Conservation (phyloP, 2,113 vertebrate species). For the Elaphurus davidianus region DNA sequence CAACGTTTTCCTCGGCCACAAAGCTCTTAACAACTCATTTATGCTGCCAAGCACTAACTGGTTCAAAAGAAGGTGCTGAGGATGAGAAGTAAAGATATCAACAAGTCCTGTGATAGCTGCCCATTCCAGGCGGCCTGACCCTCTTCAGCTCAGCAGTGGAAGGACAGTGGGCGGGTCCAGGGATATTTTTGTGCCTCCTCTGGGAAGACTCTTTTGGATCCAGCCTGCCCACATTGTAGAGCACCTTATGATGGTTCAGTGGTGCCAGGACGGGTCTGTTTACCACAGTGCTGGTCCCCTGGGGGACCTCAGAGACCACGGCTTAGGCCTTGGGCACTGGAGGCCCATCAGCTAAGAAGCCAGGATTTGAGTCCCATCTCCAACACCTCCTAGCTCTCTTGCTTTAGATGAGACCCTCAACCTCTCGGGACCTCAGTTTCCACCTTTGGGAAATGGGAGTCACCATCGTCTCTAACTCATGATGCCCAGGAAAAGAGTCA, state of each 20-base stretch:
- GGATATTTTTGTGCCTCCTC: constrained; percentile 23
- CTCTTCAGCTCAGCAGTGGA: not conserved
- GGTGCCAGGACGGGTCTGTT: not conserved
- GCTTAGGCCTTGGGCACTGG: not conserved
- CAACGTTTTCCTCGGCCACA: fast-evolving
- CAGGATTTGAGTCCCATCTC: not conserved
- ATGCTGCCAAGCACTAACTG: not conserved
- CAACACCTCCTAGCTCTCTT: not conserved
- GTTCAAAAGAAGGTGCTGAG: not conserved
- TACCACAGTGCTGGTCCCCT: not conserved
- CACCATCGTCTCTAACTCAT: not conserved
- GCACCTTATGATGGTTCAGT: not conserved
- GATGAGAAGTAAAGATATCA: not conserved
- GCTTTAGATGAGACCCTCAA: not conserved
- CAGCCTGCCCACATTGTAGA: not conserved
- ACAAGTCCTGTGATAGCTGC: fast-evolving
- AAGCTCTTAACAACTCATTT: not conserved
- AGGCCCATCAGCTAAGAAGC: not conserved
- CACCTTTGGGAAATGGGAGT: not conserved
- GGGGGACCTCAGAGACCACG: fast-evolving
- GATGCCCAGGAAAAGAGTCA: not conserved
- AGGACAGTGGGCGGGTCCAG: not conserved
- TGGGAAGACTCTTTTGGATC: not conserved
- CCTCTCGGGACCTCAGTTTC: not conserved
- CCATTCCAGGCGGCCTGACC: not conserved